phyloP scores from a whole-genome alignment of 2,888 invertebrate species.

The Caenorhabditis sp. region DNA sequence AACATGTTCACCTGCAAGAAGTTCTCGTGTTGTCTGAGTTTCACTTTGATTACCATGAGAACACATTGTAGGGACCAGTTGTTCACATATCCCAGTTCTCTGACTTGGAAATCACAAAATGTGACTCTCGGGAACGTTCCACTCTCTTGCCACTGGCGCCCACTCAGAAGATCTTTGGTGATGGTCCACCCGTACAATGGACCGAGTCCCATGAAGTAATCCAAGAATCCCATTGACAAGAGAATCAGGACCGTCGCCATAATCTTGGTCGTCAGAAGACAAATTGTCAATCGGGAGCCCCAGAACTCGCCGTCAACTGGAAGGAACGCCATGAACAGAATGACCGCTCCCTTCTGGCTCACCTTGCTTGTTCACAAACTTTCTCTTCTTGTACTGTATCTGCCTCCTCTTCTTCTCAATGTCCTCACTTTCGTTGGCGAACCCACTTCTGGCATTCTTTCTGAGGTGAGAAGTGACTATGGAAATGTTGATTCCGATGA shows the following conservation, averaged over 20 bases:
- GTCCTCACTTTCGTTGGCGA: slow-evolving; percentile 4
- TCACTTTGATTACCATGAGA: slow-evolving; percentile 65
- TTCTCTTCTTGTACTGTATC: slow-evolving; percentile 30
- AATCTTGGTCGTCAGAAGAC: slow-evolving; percentile 55
- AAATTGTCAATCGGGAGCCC: slow-evolving; percentile 45
- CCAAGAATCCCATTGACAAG: slow-evolving; percentile 51
- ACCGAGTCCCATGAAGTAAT: slow-evolving; percentile 53
- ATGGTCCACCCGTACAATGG: slow-evolving; percentile 48
- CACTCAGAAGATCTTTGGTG: slow-evolving; percentile 72
- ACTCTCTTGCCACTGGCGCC: slow-evolving; percentile 77
- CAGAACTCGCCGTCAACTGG: slow-evolving; percentile 32
- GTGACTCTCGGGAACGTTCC: slow-evolving; percentile 78
- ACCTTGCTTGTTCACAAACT: background rate
- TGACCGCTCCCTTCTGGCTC: slow-evolving; percentile 7
- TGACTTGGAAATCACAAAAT: slow-evolving; percentile 75
- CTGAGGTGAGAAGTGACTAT: slow-evolving; percentile 54
- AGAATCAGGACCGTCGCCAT: slow-evolving; percentile 45
- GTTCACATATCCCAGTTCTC: slow-evolving; percentile 70
- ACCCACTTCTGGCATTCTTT: slow-evolving; percentile 41
- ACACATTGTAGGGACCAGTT: slow-evolving; percentile 76
- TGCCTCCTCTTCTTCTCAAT: slow-evolving; percentile 22
- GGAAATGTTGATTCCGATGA: slow-evolving; percentile 64
- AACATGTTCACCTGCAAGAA: slow-evolving; percentile 73
- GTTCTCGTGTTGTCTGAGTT: background rate
- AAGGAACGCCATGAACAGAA: background rate